Conservation (phyloP, 2,113 vertebrate genomes). For the Delphinapterus leucas region DNA sequence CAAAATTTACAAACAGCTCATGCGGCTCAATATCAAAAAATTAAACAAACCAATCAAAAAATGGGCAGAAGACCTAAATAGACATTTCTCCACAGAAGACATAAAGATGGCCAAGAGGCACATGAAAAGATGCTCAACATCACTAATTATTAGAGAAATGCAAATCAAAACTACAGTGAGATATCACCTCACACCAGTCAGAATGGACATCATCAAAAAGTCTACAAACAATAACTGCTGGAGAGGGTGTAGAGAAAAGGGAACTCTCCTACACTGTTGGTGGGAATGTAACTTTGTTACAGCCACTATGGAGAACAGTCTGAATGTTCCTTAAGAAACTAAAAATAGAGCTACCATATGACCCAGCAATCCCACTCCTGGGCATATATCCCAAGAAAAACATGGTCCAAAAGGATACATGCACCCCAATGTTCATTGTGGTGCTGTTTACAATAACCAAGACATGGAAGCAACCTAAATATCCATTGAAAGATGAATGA, state of each 20-base stretch:
- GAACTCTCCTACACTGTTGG: no score
- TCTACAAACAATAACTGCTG: no score
- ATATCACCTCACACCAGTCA: no score
- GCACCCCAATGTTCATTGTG: neutral
- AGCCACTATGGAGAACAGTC: no score
- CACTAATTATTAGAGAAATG: no score
- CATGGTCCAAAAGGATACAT: neutral
- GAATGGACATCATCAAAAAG: no score
- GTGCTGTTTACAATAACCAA: neutral
- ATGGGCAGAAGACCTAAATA: neutral
- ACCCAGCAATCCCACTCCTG: neutral
- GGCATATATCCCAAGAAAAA: neutral
- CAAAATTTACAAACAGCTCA: neutral
- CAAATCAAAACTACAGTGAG: no score
- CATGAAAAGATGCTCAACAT: neutral
- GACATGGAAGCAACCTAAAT: neutral
- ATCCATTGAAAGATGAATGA: neutral
- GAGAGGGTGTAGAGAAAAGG: no score
- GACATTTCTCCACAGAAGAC: neutral
- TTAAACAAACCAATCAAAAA: neutral
- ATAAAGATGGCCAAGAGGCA: neutral
- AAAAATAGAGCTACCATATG: neutral
- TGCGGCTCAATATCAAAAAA: neutral
- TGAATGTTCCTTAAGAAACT: neutral
- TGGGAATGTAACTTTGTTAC: no score